Evolutionary conservation across 2,888 invertebrate genomes (phyloP).

Genomic region (Abrostola tripartita): DNA sequence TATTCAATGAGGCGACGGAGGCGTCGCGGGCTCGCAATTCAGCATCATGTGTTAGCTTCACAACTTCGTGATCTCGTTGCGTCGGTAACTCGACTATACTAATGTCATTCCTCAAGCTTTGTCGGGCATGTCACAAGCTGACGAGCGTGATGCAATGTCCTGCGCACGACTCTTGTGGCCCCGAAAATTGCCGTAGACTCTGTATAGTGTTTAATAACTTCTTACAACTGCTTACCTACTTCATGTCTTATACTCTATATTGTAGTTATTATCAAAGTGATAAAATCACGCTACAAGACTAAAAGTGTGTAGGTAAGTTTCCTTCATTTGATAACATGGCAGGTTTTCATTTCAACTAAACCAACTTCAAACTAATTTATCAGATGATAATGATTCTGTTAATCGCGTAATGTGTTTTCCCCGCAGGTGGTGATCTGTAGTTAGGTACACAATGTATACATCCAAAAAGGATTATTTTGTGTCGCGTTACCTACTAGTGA

Average conservation of each 20-base stretch:
- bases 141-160: slow-evolving; percentile 49
- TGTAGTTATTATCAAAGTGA: too few species aligned
- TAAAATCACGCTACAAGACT: too few species aligned
- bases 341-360: too few species aligned
- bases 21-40: neutral
- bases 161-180: slow-evolving; percentile 32
- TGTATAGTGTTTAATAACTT: neutral
- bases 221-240: neutral
- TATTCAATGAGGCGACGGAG: neutral
- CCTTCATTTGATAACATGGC: too few species aligned
- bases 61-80: slow-evolving; percentile 46
- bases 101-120: slow-evolving; percentile 45
- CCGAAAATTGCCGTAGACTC: slow-evolving; percentile 1
- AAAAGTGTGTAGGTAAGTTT: too few species aligned
- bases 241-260: neutral
- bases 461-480: slow-evolving; percentile 5
- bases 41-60: slow-evolving; percentile 13
- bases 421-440: slow-evolving; percentile 20
- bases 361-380: neutral
- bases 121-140: slow-evolving; percentile 47
- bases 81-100: slow-evolving; percentile 18
- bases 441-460: too few species aligned
- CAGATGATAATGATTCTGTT: neutral
- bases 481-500: slow-evolving; percentile 16
- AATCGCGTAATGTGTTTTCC: slow-evolving; percentile 17